A percentile compares a stretch with the other conserved stretches of the same genome.
phyloP scores from a whole-genome alignment of 2,113 vertebrate species.

The Myrmecophaga tridactyla region DNA sequence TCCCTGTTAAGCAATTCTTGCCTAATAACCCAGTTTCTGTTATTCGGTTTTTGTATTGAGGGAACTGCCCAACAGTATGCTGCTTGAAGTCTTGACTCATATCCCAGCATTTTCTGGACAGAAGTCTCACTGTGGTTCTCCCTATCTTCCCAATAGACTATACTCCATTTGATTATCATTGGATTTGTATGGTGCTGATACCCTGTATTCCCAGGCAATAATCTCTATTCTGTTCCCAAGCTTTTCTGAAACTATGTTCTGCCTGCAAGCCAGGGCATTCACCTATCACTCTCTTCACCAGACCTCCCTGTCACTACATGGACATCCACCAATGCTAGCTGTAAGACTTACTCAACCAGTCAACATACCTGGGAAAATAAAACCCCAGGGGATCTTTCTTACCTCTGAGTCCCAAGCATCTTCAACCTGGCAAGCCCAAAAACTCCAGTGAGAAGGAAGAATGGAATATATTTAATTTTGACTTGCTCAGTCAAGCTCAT shows the following conservation, averaged over 20 bases:
- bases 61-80: background rate
- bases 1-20: background rate
- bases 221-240: background rate
- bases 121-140: background rate
- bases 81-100: too few relatives aligned
- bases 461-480: background rate
- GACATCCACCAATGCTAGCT: background rate
- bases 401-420: background rate
- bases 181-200: background rate
- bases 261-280: background rate
- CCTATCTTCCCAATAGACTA: background rate
- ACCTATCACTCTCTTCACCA: background rate
- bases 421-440: background rate
- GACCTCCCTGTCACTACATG: fast-evolving
- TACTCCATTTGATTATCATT: background rate
- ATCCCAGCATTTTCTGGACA: background rate
- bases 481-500: background rate
- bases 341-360: background rate
- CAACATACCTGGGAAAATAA: background rate
- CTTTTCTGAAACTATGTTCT: background rate
- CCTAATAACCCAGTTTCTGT: background rate
- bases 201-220: background rate
- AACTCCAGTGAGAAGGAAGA: background rate
- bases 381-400: background rate
- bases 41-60: background rate